Conservation (phyloP, 2,113 vertebrate species). For the Onychostruthus taczanowskii region DNA sequence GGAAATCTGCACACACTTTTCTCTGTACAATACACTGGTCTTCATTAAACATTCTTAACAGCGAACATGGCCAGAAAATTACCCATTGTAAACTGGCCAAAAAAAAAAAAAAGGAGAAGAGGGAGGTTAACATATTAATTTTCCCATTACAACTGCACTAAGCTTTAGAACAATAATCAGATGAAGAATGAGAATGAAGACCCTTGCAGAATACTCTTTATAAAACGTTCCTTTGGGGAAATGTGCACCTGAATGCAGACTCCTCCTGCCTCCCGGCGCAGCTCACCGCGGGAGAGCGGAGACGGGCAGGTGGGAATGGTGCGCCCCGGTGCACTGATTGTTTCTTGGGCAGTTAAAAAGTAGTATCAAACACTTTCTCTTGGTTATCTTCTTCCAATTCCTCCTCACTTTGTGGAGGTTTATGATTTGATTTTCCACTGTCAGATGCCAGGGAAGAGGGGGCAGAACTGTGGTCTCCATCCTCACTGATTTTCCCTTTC, state of each 20-base stretch:
- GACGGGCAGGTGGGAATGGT: not conserved
- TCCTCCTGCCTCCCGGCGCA: slow-evolving; percentile 69
- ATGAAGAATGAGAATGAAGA: slow-evolving; percentile 52
- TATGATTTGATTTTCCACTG: slow-evolving; percentile 83
- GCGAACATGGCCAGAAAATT: slow-evolving; percentile 52
- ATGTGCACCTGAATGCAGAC: slow-evolving; percentile 54
- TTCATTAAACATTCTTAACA: slow-evolving; percentile 62
- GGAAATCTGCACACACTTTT: slow-evolving; percentile 50
- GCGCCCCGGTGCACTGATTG: not conserved
- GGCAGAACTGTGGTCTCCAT: slow-evolving; percentile 77
- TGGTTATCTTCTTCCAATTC: slow-evolving; percentile 81
- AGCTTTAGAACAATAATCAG: slow-evolving; percentile 56
- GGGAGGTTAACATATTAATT: slow-evolving; percentile 54
- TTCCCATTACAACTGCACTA: slow-evolving; percentile 52
- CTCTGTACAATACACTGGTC: slow-evolving; percentile 66
- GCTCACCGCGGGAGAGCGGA: slow-evolving; percentile 46
- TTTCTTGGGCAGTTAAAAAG: slow-evolving; percentile 76
- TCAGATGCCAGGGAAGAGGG: slow-evolving; percentile 70
- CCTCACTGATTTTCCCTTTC: slow-evolving; percentile 86
- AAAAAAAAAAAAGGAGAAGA: not conserved
- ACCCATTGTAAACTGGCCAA: slow-evolving; percentile 50
- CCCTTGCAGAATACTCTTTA: slow-evolving; percentile 32
- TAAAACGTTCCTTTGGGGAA: slow-evolving; percentile 49
- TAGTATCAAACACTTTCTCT: slow-evolving; percentile 88
- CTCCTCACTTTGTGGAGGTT: slow-evolving; percentile 83